Evolutionary conservation across 2,888 invertebrate species (phyloP), one percentile per base, ranked within the genome.

Genomic region (Pseudolycoriella hygida): DNA sequence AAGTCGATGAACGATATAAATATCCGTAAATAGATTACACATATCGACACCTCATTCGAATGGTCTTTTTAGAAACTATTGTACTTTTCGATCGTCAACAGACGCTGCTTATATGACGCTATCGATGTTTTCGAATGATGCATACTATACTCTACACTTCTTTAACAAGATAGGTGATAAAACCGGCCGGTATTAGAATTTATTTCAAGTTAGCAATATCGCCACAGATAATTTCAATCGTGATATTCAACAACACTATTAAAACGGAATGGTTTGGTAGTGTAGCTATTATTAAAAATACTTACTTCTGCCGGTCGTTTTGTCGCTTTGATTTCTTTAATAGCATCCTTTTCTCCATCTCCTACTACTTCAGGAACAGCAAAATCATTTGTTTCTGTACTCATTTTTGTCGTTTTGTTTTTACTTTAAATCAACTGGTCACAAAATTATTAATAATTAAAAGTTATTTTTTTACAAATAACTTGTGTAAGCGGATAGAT

Each of bases 261-360:
- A 5, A 14, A 25, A 6, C 8, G 5, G 25, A 25, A 25, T 25
- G 25, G 8, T 25, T n/a, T 4, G 25, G 25, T 6, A 25, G 25
- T 8, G 25, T 25, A 25, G 25, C 25, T 25, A 40, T 40, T 14
- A 40, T 18, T 18, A 19, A 40, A 40, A 40, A 42, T 54, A 74
- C 80, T 77, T 67, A 83, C 82, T 72, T 83, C 82, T 56, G 81
- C 78, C 67, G 80, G 74, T 71, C 83, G 74, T 69, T 83, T 83
- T 65, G 78, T 78, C 65, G 78, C 82, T 71, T 83, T 82, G 54
- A 79, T 69, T 62, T 79, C 80, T 68, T 82, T 81, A 61, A 76
- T 76, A 67, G 80, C 79, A 55, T 76, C 66, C 59, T 76, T 80
- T 59, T 74, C 73, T 67, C 76, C 76, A 49, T 71, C 71, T 60